Percentiles rank a stretch among this genome's conserved stretches.
phyloP scores from a whole-genome alignment of 1,140 invertebrate genomes.

The Drosophila nigromelanica region DNA sequence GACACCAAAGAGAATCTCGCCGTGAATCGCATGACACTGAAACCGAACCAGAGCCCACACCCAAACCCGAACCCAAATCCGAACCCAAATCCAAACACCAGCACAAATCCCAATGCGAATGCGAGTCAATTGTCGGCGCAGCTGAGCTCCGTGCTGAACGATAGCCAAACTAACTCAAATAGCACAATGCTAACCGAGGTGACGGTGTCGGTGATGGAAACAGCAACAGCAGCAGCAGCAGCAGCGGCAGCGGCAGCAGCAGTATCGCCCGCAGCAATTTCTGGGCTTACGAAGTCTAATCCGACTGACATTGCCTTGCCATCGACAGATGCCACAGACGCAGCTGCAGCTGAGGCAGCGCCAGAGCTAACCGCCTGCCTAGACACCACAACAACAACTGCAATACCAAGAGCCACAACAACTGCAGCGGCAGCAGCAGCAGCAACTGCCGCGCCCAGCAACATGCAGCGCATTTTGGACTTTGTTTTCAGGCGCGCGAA shows the following conservation, averaged over 20 bases:
- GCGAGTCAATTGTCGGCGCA: constrained; percentile 55
- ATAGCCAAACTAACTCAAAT: constrained; percentile 54
- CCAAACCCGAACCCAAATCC: constrained; percentile 24
- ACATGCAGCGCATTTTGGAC: constrained; percentile 50
- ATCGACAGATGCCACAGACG: constrained; percentile 39
- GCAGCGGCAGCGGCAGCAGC: constrained; percentile 11
- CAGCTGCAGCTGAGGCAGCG: constrained; percentile 9
- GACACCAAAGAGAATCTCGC: constrained; percentile 85
- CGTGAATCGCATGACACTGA: constrained; percentile 80
- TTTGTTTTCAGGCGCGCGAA: constrained; percentile 59
- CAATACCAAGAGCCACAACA: neutral
- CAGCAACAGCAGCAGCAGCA: constrained; percentile 35
- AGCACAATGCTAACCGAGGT: constrained; percentile 60
- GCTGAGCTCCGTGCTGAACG: constrained; percentile 40
- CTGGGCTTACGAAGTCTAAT: constrained; percentile 41
- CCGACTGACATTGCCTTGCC: constrained; percentile 37
- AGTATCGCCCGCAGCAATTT: constrained; percentile 17
- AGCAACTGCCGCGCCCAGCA: constrained; percentile 11
- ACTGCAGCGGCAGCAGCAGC: neutral
- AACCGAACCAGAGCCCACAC: constrained; percentile 30
- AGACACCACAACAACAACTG: neutral
- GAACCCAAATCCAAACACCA: constrained; percentile 29
- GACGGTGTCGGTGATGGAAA: constrained; percentile 17
- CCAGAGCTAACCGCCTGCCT: constrained; percentile 29
- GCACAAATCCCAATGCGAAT: constrained; percentile 18